phyloP scores from a whole-genome alignment of 1,140 invertebrate genomes.

The Habropoda laboriosa region DNA sequence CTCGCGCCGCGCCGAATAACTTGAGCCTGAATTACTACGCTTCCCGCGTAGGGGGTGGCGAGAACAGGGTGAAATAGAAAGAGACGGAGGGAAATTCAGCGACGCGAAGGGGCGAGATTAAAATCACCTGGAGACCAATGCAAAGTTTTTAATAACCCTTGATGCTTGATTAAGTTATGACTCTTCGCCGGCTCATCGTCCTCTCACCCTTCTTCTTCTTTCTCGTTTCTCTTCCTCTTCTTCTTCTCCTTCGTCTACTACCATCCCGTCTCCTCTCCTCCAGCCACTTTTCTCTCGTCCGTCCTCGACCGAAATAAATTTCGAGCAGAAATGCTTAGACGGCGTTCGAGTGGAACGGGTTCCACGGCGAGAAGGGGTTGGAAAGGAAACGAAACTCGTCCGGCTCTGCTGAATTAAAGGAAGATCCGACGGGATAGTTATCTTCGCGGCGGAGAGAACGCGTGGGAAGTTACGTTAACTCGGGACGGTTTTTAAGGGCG shows the following conservation, averaged over 20 bases:
- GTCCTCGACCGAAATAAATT: slow-evolving; percentile 62
- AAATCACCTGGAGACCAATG: slow-evolving; percentile 74
- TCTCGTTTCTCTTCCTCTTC: slow-evolving; percentile 17
- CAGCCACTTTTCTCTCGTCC: not conserved
- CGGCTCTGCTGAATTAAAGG: slow-evolving; percentile 61
- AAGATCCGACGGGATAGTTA: slow-evolving; percentile 59
- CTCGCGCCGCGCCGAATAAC: slow-evolving; percentile 71
- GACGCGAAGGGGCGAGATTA: slow-evolving; percentile 70
- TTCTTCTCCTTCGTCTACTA: not conserved
- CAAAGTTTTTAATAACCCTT: slow-evolving; percentile 78
- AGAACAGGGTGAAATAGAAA: not conserved
- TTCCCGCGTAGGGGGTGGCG: slow-evolving; percentile 42
- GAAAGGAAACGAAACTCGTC: slow-evolving; percentile 56
- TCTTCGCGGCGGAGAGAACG: slow-evolving; percentile 22
- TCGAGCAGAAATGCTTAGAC: slow-evolving; percentile 57
- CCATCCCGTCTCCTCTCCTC: not conserved
- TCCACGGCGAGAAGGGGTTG: not conserved
- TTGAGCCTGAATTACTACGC: slow-evolving; percentile 67
- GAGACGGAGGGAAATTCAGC: slow-evolving; percentile 2
- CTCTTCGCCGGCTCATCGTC: slow-evolving; percentile 53
- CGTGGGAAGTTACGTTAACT: slow-evolving; percentile 48
- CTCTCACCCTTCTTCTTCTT: not conserved
- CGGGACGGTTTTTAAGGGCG: slow-evolving; percentile 5
- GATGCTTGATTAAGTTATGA: slow-evolving; percentile 77
- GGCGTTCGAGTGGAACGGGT: slow-evolving; percentile 52